A percentile compares a stretch with the other conserved stretches of the same genome.
Conservation (phyloP, 2,888 invertebrate genomes). For the Slavum lentiscoides region DNA sequence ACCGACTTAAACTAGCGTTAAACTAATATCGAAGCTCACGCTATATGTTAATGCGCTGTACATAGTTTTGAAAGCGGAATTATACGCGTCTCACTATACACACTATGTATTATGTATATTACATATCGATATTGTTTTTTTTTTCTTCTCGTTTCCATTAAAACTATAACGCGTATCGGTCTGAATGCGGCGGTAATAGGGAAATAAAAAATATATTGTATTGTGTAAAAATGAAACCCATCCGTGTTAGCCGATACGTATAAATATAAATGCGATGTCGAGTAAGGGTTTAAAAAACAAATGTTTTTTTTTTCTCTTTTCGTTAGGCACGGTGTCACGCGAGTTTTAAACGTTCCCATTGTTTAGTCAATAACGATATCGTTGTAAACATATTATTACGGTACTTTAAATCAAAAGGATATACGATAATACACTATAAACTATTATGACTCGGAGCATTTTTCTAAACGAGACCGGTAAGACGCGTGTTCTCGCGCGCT, state of each 20-base stretch:
- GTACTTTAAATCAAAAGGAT: not conserved
- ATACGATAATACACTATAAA: not conserved
- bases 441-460: no score
- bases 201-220: not conserved
- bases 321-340: slow-evolving; percentile 22
- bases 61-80: not conserved
- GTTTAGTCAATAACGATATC: slow-evolving; percentile 43
- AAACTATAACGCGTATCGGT: not conserved
- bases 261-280: not conserved
- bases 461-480: no score
- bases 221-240: slow-evolving; percentile 1
- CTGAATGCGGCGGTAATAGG: not conserved
- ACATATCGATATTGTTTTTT: no score
- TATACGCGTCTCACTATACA: no score
- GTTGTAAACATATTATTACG: not conserved
- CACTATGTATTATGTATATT: no score
- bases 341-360: slow-evolving; percentile 38
- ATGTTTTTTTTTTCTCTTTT: slow-evolving; percentile 1
- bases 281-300: not conserved
- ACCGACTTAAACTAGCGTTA: not conserved
- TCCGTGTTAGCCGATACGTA: no score
- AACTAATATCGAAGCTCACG: not conserved
- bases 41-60: not conserved
- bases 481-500: no score
- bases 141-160: no score